Evolutionary conservation across 2,888 invertebrate species (phyloP).

Genomic region (Ormyrus rosae): DNA sequence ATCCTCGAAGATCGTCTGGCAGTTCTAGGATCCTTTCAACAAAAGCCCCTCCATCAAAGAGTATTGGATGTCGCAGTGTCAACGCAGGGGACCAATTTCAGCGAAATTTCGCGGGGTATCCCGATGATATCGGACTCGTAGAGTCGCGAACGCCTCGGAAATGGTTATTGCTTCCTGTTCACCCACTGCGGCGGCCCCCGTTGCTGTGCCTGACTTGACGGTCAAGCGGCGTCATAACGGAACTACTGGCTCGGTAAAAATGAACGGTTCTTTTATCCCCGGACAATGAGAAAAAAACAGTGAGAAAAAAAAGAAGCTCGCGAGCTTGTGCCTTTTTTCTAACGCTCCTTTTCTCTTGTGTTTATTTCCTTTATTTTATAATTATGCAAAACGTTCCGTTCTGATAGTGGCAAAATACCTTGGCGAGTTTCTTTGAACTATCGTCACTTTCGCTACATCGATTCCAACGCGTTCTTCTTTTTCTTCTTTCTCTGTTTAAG

Average conservation of each 20-base stretch:
- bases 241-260: too few relatives aligned
- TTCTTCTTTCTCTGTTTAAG: not conserved
- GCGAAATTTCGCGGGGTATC: not conserved
- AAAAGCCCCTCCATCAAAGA: too few relatives aligned
- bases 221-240: too few relatives aligned
- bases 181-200: not conserved
- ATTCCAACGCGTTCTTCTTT: not conserved
- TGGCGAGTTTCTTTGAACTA: slow-evolving; percentile 4
- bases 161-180: slow-evolving; percentile 39
- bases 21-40: too few relatives aligned
- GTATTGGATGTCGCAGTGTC: too few relatives aligned
- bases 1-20: too few relatives aligned
- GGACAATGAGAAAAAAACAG: too few relatives aligned
- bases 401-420: slow-evolving; percentile 30
- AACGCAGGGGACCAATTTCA: not conserved
- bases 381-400: slow-evolving; percentile 20
- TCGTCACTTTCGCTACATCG: slow-evolving; percentile 7
- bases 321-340: too few relatives aligned
- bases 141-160: slow-evolving; percentile 5
- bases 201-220: not conserved
- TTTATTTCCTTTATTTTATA: slow-evolving; percentile 20
- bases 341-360: not conserved
- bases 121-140: not conserved
- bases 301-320: too few relatives aligned
- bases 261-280: too few relatives aligned